These are phyloP conservation scores for Aphaenogaster floridana DNA, from an alignment of 1,140 invertebrate genomes.

Conservation along the genomic window DNA sequence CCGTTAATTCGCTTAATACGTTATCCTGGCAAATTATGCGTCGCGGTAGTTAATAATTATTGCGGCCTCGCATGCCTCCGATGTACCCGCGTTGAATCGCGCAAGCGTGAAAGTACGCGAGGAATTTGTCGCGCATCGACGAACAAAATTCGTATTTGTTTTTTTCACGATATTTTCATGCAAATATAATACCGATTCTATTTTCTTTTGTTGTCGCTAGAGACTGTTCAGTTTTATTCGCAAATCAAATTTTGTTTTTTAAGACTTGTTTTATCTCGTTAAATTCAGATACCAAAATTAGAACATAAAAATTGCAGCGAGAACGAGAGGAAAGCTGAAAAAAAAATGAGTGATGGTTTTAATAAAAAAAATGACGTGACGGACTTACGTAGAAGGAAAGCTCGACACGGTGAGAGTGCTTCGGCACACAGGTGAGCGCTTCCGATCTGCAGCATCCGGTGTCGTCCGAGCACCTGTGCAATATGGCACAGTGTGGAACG, in stretches of 20 bases:
- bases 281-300: neutral
- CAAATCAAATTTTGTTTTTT: neutral
- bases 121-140: conserved; percentile 87
- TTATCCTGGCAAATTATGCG: conserved; percentile 50
- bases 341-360: neutral
- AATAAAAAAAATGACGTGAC: neutral
- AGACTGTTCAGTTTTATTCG: neutral
- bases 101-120: neutral
- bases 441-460: conserved; percentile 91
- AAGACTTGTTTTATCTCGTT: neutral
- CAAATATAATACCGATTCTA: neutral
- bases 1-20: conserved; percentile 59
- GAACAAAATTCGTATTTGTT: conserved; percentile 86
- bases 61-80: neutral
- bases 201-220: neutral
- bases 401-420: conserved; percentile 89
- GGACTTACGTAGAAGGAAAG: conserved; percentile 92
- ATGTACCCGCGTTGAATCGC: neutral
- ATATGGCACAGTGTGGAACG: conserved; percentile 91
- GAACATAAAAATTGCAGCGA: neutral
- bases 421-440: conserved; percentile 90
- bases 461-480: conserved; percentile 92
- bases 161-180: neutral
- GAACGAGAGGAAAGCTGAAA: neutral
- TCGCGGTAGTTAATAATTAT: conserved; percentile 42